phyloP scores from a whole-genome alignment of 2,888 invertebrate genomes.

The Alviniconcha strummeri region DNA sequence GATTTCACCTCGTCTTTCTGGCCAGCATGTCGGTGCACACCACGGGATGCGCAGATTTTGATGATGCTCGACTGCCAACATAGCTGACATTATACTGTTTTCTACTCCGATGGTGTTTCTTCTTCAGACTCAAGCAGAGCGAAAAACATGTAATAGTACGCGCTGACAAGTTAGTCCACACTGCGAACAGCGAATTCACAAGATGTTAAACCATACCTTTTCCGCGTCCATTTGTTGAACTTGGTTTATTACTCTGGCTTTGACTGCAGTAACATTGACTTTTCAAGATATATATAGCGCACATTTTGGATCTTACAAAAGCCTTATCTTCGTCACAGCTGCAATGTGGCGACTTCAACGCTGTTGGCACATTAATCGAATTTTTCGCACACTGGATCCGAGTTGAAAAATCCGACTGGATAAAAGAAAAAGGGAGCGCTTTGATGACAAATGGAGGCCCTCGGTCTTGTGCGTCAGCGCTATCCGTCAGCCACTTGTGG shows the following conservation, averaged over 20 bases:
- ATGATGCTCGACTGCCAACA: not conserved
- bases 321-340: not conserved
- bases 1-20: too few relatives aligned
- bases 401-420: not conserved
- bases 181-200: too few relatives aligned
- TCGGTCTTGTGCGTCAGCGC: too few relatives aligned
- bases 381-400: not conserved
- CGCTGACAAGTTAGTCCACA: too few relatives aligned
- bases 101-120: too few relatives aligned
- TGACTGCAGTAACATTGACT: conserved; percentile 12
- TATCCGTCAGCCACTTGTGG: too few relatives aligned
- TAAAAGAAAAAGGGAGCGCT: not conserved
- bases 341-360: not conserved
- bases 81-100: not conserved
- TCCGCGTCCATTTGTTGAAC: not conserved
- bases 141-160: too few relatives aligned
- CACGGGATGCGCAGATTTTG: conserved; percentile 12
- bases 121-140: too few relatives aligned
- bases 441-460: not conserved
- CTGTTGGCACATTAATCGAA: too few relatives aligned
- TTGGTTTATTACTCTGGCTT: not conserved
- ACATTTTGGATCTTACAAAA: not conserved
- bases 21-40: not conserved
- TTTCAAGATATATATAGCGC: conserved; percentile 21
- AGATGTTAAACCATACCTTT: not conserved